phyloP scores from a whole-genome alignment of 2,113 vertebrate species.

The Xenus cinereus region DNA sequence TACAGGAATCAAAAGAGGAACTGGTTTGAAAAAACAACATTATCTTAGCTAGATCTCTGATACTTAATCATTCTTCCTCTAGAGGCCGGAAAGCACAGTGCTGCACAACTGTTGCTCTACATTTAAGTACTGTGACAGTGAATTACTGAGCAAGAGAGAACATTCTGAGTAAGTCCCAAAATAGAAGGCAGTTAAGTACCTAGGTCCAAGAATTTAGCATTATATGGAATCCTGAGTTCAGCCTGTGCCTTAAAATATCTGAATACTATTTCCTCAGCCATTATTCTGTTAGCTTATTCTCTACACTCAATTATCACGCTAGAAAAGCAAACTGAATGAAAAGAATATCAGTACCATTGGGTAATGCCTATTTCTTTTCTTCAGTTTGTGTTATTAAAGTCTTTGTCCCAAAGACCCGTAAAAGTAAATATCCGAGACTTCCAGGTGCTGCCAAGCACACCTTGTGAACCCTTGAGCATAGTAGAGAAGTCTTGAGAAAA shows the following conservation, averaged over 20 bases:
- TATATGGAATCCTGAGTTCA: conserved; percentile 7
- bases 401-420: neutral
- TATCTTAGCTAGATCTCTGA: neutral
- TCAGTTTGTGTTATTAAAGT: neutral
- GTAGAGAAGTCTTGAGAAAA: neutral
- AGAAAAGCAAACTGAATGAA: neutral
- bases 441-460: neutral
- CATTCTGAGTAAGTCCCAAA: neutral
- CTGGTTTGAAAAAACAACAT: neutral
- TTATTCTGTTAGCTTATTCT: neutral
- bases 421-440: neutral
- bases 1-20: neutral
- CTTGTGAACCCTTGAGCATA: neutral
- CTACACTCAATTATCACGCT: neutral
- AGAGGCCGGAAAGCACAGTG: neutral
- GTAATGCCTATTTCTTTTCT: neutral
- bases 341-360: neutral
- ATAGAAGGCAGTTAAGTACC: neutral
- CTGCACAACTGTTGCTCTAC: neutral
- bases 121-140: neutral
- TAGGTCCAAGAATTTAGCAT: neutral
- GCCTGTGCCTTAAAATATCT: neutral
- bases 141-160: neutral
- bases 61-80: neutral
- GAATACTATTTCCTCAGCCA: neutral